A percentile compares a stretch with the other conserved stretches of the same genome.
Evolutionary conservation across 2,888 invertebrate genomes (phyloP).

Genomic region (Dryobota labecula): DNA sequence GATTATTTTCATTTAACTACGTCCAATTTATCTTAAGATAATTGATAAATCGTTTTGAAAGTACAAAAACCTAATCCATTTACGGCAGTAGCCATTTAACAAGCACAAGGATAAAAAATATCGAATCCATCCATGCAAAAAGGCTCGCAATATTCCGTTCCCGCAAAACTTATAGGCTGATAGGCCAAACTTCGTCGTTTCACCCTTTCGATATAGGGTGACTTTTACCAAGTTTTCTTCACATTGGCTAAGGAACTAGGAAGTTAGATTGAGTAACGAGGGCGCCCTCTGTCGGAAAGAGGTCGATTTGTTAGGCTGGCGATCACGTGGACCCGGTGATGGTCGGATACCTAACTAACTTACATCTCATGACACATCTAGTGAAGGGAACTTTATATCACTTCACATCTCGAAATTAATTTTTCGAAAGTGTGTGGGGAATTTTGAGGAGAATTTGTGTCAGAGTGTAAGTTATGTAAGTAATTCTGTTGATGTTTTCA

Average conservation of each 20-base stretch:
- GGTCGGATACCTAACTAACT: constrained; percentile 75
- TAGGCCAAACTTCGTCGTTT: constrained; percentile 60
- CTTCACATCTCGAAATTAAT: constrained; percentile 43
- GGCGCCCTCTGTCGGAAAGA: constrained; percentile 67
- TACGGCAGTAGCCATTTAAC: neutral
- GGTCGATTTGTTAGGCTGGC: constrained; percentile 78
- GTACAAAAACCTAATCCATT: constrained; percentile 26
- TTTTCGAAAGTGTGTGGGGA: constrained; percentile 38
- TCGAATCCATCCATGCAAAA: constrained; percentile 37
- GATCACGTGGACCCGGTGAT: constrained; percentile 74
- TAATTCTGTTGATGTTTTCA: neutral
- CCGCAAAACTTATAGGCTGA: constrained; percentile 45
- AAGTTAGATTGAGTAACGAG: constrained; percentile 76
- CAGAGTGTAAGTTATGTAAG: neutral
- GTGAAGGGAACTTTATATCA: constrained; percentile 48
- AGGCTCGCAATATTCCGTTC: constrained; percentile 21
- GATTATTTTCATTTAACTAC: too few species aligned
- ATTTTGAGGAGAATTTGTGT: constrained; percentile 21
- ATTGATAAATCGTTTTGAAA: neutral
- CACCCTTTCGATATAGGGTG: constrained; percentile 68
- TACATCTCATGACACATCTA: constrained; percentile 65
- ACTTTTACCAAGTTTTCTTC: constrained; percentile 64
- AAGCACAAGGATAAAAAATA: constrained; percentile 40
- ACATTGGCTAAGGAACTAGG: constrained; percentile 65
- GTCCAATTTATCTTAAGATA: too few species aligned